phyloP scores from a whole-genome alignment of 2,113 vertebrate species.

The Pycnonotus jocosus region DNA sequence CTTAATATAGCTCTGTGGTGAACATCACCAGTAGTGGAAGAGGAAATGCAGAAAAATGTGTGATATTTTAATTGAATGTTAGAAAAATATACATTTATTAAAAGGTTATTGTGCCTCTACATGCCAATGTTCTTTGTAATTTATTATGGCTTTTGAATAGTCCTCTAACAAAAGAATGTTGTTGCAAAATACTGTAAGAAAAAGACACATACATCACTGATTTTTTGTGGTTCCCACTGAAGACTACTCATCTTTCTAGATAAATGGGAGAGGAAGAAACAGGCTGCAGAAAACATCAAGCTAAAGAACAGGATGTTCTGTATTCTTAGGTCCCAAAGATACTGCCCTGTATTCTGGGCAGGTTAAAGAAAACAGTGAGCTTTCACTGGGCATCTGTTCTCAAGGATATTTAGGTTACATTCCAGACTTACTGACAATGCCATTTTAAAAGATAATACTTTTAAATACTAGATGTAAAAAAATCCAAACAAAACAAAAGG shows the following conservation, averaged over 20 bases:
- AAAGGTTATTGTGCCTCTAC: neutral
- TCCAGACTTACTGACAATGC: neutral
- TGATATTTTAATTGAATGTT: neutral
- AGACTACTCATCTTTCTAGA: neutral
- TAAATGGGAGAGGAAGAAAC: neutral
- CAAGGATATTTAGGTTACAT: neutral
- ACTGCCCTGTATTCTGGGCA: neutral
- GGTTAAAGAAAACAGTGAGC: neutral
- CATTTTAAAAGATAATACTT: neutral
- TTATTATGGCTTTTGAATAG: neutral
- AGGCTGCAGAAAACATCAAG: neutral
- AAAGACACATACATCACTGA: neutral
- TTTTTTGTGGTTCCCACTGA: neutral
- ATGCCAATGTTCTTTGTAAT: neutral
- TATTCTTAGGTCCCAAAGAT: neutral
- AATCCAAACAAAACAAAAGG: rapidly evolving
- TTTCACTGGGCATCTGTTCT: neutral
- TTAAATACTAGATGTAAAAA: neutral
- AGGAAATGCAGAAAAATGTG: neutral
- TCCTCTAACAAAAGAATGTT: neutral
- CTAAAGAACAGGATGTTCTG: neutral
- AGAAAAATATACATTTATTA: constrained; percentile 9
- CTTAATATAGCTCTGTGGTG: neutral
- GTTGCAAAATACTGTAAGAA: neutral
- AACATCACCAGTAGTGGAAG: neutral